Evolutionary conservation across 2,113 vertebrate genomes (phyloP).

Genomic region (Malurus elegans): DNA sequence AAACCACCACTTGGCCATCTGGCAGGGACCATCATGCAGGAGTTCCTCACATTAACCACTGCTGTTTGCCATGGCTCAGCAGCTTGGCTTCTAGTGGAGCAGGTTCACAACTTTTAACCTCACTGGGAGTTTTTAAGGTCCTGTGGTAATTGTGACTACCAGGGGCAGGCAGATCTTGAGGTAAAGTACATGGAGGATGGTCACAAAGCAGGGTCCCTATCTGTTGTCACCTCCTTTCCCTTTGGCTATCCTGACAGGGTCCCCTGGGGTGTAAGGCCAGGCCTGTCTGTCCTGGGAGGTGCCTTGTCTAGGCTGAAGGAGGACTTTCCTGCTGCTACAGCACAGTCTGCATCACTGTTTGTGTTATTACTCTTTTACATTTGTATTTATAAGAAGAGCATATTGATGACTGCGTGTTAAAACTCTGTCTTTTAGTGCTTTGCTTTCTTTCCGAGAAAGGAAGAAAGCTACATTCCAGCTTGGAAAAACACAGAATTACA

Average conservation of each 20-base stretch:
- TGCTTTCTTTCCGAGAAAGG: not conserved
- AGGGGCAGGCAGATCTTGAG: not conserved
- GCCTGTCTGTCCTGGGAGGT: not conserved
- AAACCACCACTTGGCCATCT: rapidly evolving
- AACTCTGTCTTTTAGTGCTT: constrained; percentile 47
- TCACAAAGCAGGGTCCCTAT: not conserved
- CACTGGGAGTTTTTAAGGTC: not conserved
- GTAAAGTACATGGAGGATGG: not conserved
- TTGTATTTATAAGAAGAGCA: constrained; percentile 24
- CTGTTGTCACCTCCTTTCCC: not conserved
- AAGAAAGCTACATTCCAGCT: not conserved
- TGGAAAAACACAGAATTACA: not conserved
- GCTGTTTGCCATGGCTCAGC: not conserved
- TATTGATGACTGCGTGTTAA: constrained; percentile 20
- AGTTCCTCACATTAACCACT: not conserved
- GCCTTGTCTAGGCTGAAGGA: not conserved
- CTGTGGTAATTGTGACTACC: not conserved
- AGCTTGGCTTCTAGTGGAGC: not conserved
- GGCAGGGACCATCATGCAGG: not conserved
- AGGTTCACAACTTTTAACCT: not conserved
- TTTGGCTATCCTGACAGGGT: not conserved
- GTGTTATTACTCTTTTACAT: constrained; percentile 29
- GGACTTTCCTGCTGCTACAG: not conserved
- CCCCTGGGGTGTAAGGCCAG: not conserved
- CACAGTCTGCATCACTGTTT: not conserved